Conservation (phyloP, 1,140 invertebrate genomes). For the Piezodorus guildinii region DNA sequence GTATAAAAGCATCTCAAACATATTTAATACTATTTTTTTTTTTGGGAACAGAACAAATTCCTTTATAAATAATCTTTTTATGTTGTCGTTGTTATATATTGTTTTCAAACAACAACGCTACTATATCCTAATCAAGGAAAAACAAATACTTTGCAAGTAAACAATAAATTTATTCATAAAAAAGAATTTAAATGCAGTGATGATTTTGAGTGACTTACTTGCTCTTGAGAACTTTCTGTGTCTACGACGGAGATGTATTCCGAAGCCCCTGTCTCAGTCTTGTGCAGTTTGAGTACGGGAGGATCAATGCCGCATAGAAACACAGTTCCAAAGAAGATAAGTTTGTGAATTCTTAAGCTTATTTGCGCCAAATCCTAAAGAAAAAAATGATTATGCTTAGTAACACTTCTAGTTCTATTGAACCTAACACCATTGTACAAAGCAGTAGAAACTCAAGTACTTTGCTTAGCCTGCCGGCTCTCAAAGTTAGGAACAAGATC, state of each 20-base stretch:
- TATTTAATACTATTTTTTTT: no score
- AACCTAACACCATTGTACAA: no score
- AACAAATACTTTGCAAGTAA: not conserved
- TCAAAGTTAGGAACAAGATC: no score
- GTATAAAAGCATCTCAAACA: no score
- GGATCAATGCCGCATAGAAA: conserved; percentile 83
- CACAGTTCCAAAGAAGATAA: conserved; percentile 72
- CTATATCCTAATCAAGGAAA: not conserved
- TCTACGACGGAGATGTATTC: conserved; percentile 61
- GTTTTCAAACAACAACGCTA: no score
- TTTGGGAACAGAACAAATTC: no score
- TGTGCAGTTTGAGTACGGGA: conserved; percentile 63
- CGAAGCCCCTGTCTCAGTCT: conserved; percentile 46
- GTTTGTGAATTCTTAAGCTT: conserved; percentile 56
- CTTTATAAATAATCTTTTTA: no score
- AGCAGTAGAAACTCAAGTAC: no score
- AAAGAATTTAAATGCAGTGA: not conserved
- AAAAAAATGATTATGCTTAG: conserved; percentile 20
- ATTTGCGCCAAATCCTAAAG: conserved; percentile 56
- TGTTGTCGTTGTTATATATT: no score
- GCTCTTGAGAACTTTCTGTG: conserved; percentile 40
- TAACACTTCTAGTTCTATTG: no score
- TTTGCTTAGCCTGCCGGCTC: no score
- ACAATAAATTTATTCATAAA: not conserved
- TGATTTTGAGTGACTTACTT: conserved; percentile 38